Conservation (phyloP, 2,797 vertebrate species). For the Phrynocephalus forsythii region DNA sequence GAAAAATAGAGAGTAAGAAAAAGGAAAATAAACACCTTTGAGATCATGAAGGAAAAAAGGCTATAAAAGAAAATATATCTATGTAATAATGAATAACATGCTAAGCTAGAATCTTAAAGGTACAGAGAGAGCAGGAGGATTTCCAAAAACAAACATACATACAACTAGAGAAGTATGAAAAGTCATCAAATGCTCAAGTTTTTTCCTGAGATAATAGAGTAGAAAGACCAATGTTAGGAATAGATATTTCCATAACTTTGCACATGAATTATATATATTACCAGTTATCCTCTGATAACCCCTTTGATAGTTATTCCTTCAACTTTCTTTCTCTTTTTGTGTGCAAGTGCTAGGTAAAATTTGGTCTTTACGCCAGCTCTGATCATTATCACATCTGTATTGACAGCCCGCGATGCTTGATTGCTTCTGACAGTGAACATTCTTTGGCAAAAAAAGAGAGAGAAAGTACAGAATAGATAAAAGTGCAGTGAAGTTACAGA, state of each 20-base stretch:
- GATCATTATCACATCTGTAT: constrained; percentile 16
- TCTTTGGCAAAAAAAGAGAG: constrained; percentile 4
- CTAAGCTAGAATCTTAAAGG: not conserved
- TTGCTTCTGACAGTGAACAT: constrained; percentile 14
- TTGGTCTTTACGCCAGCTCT: not conserved
- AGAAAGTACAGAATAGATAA: not conserved
- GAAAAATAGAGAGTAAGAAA: not conserved
- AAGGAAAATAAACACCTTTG: not conserved
- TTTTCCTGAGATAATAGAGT: constrained; percentile 22
- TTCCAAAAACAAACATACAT: not conserved
- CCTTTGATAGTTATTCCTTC: not conserved
- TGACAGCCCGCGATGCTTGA: constrained; percentile 21
- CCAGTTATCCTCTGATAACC: not conserved
- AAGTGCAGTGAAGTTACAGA: constrained; percentile 10
- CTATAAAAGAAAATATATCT: too few species aligned
- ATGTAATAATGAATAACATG: not conserved
- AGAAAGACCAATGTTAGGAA: constrained; percentile 21
- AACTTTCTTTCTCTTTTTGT: not conserved
- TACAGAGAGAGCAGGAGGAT: not conserved
- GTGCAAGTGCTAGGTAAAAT: constrained; percentile 23
- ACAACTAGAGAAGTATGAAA: constrained; percentile 13
- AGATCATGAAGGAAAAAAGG: too few species aligned
- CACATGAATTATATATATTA: constrained; percentile 26
- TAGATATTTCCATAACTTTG: constrained; percentile 21
- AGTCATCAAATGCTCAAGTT: constrained; percentile 2